Conservation (phyloP, 2,888 invertebrate genomes). For the Dryobotodes eremita region DNA sequence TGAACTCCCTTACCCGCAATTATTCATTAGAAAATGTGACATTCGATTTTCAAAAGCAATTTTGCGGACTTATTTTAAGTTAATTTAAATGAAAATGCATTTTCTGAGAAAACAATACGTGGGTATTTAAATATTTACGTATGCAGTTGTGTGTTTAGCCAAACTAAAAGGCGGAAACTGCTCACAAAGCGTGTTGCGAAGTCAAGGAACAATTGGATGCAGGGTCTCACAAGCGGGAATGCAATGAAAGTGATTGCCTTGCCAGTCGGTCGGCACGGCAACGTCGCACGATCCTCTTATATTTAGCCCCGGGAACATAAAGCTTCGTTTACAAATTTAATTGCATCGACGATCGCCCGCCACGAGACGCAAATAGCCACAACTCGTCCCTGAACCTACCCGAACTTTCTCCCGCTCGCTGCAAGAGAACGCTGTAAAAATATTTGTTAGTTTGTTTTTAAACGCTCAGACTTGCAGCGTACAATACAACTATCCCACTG, state of each 20-base stretch:
- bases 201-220: conserved; percentile 57
- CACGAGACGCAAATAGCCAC: conserved; percentile 87
- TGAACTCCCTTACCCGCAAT: conserved; percentile 26
- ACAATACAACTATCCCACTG: conserved; percentile 57
- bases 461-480: conserved; percentile 53
- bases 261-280: conserved; percentile 76
- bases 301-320: conserved; percentile 86
- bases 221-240: conserved; percentile 58
- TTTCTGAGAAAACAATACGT: conserved; percentile 44
- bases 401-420: conserved; percentile 84
- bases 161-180: conserved; percentile 49
- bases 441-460: conserved; percentile 77
- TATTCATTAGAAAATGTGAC: conserved; percentile 31
- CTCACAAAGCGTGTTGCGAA: conserved; percentile 48
- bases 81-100: conserved; percentile 44
- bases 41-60: conserved; percentile 29
- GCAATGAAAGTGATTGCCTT: conserved; percentile 75
- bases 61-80: conserved; percentile 2
- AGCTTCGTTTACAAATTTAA: conserved; percentile 89
- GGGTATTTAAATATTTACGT: conserved; percentile 41
- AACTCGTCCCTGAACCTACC: conserved; percentile 89
- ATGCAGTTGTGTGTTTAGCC: conserved; percentile 31
- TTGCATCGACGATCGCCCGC: conserved; percentile 90
- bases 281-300: conserved; percentile 80
- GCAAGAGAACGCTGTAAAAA: conserved; percentile 73